A percentile compares a stretch with the other conserved stretches of the same genome.
Conservation (phyloP, 1,140 invertebrate genomes). For the Coptotermes formosanus region DNA sequence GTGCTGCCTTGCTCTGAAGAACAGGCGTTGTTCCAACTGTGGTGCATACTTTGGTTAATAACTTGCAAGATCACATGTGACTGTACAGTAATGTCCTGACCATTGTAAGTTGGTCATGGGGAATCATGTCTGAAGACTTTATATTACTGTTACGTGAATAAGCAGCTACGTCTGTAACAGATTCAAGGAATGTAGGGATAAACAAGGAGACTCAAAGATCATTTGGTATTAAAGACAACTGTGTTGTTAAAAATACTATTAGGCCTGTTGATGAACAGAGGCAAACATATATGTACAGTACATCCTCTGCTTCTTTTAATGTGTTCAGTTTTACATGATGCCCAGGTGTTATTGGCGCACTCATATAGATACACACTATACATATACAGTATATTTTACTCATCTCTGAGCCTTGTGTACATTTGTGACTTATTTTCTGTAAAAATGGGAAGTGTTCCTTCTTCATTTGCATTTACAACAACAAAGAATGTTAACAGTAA, state of each 20-base stretch:
- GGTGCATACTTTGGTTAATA: slow-evolving; percentile 73
- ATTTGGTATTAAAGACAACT: too few species aligned
- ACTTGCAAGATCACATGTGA: not conserved
- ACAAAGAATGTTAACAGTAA: too few species aligned
- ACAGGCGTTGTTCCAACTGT: slow-evolving; percentile 79
- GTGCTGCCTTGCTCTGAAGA: slow-evolving; percentile 75
- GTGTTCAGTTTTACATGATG: not conserved
- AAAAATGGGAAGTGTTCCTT: too few species aligned
- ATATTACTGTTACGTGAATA: too few species aligned
- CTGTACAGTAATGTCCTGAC: not conserved
- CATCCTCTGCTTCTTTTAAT: not conserved
- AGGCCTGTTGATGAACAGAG: not conserved
- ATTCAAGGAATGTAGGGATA: too few species aligned
- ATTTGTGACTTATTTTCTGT: too few species aligned
- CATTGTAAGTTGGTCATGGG: too few species aligned
- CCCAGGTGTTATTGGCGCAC: not conserved
- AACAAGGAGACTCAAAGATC: too few species aligned
- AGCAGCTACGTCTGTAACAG: too few species aligned
- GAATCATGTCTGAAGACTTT: too few species aligned
- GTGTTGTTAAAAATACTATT: not conserved
- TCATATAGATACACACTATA: not conserved
- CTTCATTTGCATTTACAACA: too few species aligned
- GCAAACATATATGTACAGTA: not conserved
- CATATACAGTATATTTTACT: not conserved
- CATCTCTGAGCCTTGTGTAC: too few species aligned